Percentiles rank a stretch among this genome's conserved stretches.
phyloP scores from a whole-genome alignment of 2,797 vertebrate species.

The Eupleurogrammus muticus region DNA sequence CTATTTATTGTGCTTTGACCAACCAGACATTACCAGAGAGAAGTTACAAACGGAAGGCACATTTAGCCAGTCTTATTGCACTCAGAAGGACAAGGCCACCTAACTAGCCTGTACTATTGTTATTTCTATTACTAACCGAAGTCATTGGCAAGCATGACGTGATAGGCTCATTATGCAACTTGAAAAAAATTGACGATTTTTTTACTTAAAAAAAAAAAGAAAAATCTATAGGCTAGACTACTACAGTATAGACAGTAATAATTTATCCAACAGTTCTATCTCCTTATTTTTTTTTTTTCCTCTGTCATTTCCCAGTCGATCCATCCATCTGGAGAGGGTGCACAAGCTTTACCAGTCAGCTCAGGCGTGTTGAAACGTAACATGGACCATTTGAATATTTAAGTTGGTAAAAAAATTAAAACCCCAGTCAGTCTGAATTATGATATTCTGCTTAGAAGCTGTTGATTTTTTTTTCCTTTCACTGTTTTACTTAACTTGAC shows the following conservation, averaged over 20 bases:
- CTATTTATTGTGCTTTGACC: constrained; percentile 89
- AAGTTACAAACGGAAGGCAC: constrained; percentile 81
- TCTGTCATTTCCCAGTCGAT: constrained; percentile 71
- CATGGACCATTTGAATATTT: constrained; percentile 83
- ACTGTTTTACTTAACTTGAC: constrained; percentile 60
- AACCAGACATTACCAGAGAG: constrained; percentile 84
- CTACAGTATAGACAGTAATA: constrained; percentile 67
- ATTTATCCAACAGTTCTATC: constrained; percentile 66
- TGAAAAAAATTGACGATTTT: constrained; percentile 68
- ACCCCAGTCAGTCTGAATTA: constrained; percentile 65
- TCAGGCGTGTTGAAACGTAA: constrained; percentile 87
- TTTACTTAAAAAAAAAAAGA: constrained; percentile 66
- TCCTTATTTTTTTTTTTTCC: constrained; percentile 62
- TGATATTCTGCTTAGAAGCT: constrained; percentile 64
- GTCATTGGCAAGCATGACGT: constrained; percentile 79
- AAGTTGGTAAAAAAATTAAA: constrained; percentile 43
- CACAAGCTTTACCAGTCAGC: constrained; percentile 85
- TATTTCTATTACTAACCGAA: constrained; percentile 78
- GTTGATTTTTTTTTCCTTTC: constrained; percentile 65
- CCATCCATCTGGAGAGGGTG: constrained; percentile 75
- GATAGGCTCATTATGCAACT: constrained; percentile 85
- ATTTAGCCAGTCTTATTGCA: constrained; percentile 77
- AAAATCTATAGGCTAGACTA: constrained; percentile 65
- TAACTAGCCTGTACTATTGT: constrained; percentile 74
- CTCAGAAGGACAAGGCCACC: constrained; percentile 86